These are phyloP conservation scores for Synergus itoensis DNA, from an alignment of 2,888 invertebrate genomes.

Conservation along the genomic window DNA sequence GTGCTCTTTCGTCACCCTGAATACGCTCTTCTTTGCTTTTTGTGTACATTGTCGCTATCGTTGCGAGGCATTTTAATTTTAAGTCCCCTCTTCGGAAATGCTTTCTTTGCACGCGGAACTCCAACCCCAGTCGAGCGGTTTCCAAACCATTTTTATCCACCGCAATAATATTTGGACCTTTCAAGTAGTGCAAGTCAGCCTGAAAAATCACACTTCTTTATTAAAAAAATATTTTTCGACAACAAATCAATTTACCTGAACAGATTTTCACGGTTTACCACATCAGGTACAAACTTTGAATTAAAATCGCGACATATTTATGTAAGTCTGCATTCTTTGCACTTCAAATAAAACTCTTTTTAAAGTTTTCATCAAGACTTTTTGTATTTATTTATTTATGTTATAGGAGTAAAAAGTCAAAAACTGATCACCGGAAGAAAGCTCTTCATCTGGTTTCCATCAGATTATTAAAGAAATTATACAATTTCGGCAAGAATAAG, in stretches of 20 bases:
- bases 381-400: too few relatives aligned
- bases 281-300: too few relatives aligned
- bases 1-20: constrained; percentile 82
- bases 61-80: constrained; percentile 92
- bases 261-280: too few relatives aligned
- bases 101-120: constrained; percentile 88
- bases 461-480: neutral
- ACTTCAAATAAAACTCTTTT: too few relatives aligned
- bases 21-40: constrained; percentile 92
- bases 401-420: too few relatives aligned
- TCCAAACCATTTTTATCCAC: constrained; percentile 83
- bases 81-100: constrained; percentile 91
- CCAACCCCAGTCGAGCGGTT: constrained; percentile 86
- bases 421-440: too few relatives aligned
- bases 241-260: neutral
- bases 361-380: too few relatives aligned
- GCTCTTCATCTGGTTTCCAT: neutral
- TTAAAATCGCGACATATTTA: too few relatives aligned
- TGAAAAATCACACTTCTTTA: constrained; percentile 31
- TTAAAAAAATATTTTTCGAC: neutral
- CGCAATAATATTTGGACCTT: constrained; percentile 78
- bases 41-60: constrained; percentile 91
- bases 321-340: too few relatives aligned
- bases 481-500: neutral
- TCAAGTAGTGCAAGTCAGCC: constrained; percentile 67